Evolutionary conservation across 2,888 invertebrate species (phyloP), one percentile per base, ranked within the genome.

Genomic region (Stegana nigrithorax): DNA sequence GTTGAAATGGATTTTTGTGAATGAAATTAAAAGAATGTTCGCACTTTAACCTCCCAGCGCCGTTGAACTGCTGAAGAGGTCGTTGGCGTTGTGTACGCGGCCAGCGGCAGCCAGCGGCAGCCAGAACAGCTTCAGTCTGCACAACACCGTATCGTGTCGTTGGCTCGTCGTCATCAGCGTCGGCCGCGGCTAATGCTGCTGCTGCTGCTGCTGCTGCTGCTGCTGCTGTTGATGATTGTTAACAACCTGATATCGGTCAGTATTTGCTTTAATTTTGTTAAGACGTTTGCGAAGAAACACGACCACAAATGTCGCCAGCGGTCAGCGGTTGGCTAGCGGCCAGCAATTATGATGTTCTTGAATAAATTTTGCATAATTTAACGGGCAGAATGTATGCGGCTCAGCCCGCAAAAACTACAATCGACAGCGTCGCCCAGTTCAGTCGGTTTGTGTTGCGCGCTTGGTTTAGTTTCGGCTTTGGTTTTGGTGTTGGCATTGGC

Each of bases 341-440:
- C 26, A 44, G 50, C 29, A 42, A 26, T 5, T 42, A 7, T 19
- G 7, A 42, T 47, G 50, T 61, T 65, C 68, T 53, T 68, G 73
- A 76, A 78, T 78, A 73, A 77, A 70, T 67, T 77, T 65, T 60
- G 67, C 71, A 70, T 75, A 73, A 75, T n/a, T n/a, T n/a, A n/a
- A n/a, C n/a, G n/a, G n/a, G n/a, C n/a, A n/a, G n/a, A n/a, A n/a
- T n/a, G n/a, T n/a, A n/a, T n/a, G n/a, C n/a, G n/a, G n/a, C n/a
- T n/a, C n/a, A n/a, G n/a, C n/a, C n/a, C n/a, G n/a, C n/a, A n/a
- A n/a, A n/a, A n/a, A n/a, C n/a, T n/a, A n/a, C n/a, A n/a, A 71
- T 73, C 71, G 69, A 50, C 59, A 17, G 32, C n/a, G 17, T 36
- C 55, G 63, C 59, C 23, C 50, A 51, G 26, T 64, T 75, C 67